A percentile compares a stretch with the other conserved stretches of the same genome.
phyloP scores from a whole-genome alignment of 2,113 vertebrate genomes.

The Ailuropoda melanoleuca region DNA sequence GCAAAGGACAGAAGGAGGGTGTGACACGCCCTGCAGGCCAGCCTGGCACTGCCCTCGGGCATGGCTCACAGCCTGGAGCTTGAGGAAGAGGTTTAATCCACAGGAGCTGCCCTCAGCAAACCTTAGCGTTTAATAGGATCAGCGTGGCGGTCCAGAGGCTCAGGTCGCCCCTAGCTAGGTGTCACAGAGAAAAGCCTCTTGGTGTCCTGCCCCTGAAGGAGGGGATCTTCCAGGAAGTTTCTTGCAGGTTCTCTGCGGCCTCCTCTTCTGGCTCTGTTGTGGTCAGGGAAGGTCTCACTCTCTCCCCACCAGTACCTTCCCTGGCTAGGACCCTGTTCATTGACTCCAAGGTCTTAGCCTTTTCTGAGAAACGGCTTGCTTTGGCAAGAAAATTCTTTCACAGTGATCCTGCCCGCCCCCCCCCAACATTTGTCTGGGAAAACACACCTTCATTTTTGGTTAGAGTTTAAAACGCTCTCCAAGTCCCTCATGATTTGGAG shows the following conservation, averaged over 20 bases:
- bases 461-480: neutral
- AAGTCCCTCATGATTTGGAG: neutral
- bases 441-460: neutral
- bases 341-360: neutral
- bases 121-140: neutral
- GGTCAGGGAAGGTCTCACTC: neutral
- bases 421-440: neutral
- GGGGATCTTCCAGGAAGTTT: neutral
- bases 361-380: neutral
- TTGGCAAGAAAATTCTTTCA: neutral
- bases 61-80: neutral
- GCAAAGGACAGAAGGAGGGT: neutral
- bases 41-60: neutral
- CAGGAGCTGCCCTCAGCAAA: neutral
- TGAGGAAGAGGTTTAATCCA: neutral
- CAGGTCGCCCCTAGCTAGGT: neutral
- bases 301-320: neutral
- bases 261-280: neutral
- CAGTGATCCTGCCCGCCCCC: neutral
- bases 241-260: neutral
- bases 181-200: neutral
- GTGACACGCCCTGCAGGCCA: neutral
- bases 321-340: neutral
- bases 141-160: neutral
- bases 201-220: neutral